Evolutionary conservation across 2,113 vertebrate species (phyloP).

Genomic region (Hystrix brachyura): DNA sequence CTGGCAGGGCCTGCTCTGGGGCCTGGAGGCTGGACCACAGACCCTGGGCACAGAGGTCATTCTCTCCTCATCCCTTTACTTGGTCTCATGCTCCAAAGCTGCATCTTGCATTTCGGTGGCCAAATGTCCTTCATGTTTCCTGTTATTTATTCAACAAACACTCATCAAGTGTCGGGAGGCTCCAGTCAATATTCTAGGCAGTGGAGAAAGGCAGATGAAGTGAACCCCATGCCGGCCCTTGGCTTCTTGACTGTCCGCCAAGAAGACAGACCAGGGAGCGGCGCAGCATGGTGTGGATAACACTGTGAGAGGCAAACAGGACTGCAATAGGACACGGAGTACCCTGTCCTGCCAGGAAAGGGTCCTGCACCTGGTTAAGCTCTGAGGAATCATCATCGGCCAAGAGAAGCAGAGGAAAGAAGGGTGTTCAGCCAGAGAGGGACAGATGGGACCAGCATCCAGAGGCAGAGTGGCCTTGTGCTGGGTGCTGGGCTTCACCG

Average conservation of each 20-base stretch:
- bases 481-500: neutral
- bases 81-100: neutral
- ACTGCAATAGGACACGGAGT: neutral
- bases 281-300: neutral
- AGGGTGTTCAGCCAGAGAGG: neutral
- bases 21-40: neutral
- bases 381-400: neutral
- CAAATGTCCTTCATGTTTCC: neutral
- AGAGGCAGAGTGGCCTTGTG: neutral
- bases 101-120: neutral
- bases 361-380: neutral
- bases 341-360: neutral
- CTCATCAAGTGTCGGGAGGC: neutral
- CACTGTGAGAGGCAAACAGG: neutral
- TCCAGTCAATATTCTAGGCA: neutral
- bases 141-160: neutral
- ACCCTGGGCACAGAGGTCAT: accelerated
- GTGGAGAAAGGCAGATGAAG: neutral
- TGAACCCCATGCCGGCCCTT: neutral
- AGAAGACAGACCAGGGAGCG: neutral
- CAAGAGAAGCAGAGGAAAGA: neutral
- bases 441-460: neutral
- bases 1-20: neutral
- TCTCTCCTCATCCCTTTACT: neutral
- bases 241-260: neutral